These are phyloP conservation scores for Tauraco hartlaubi DNA, from an alignment of 2,797 vertebrate genomes.

Conservation along the genomic window DNA sequence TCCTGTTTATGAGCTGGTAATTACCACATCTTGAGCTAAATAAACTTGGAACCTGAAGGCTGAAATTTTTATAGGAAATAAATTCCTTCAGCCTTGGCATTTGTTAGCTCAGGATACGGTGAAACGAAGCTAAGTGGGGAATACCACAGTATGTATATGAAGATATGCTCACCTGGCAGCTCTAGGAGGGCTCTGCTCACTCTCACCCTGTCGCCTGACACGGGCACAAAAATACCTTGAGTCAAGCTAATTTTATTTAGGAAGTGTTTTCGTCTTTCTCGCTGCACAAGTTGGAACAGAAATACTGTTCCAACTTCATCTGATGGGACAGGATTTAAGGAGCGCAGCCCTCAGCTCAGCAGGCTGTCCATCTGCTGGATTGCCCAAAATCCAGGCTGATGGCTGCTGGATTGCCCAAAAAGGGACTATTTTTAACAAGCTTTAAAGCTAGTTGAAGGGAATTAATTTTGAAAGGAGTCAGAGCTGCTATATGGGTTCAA, in stretches of 20 bases:
- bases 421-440: neutral
- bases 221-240: neutral
- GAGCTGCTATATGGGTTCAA: neutral
- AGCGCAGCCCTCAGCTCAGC: neutral
- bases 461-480: neutral
- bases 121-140: neutral
- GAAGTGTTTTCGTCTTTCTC: neutral
- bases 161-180: neutral
- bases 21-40: slow-evolving; percentile 17
- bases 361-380: neutral
- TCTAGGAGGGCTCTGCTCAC: neutral
- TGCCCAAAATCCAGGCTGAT: neutral
- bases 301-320: neutral
- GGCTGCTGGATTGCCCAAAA: neutral
- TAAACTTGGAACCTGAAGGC: neutral
- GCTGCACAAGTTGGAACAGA: neutral
- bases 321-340: neutral
- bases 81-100: neutral
- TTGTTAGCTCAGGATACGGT: neutral
- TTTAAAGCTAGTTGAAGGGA: neutral
- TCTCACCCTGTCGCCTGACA: neutral
- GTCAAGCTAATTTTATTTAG: neutral
- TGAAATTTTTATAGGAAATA: slow-evolving; percentile 15
- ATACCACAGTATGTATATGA: neutral
- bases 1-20: slow-evolving; percentile 34